Evolutionary conservation across 1,140 invertebrate species (phyloP), one percentile per base, ranked within the genome.

Genomic region (Tetragnatha versicolor): DNA sequence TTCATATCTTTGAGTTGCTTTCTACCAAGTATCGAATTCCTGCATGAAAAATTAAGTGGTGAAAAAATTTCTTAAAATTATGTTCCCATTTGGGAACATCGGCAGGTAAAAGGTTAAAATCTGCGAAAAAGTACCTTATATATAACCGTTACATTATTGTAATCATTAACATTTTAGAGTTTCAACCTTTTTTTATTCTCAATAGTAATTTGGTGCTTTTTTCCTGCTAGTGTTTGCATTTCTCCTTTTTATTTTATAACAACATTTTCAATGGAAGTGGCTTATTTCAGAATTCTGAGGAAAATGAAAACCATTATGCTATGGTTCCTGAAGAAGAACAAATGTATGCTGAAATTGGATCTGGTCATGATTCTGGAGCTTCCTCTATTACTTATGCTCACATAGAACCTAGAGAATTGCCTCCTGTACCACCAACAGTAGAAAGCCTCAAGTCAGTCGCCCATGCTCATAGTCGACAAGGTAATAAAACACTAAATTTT

Each of bases 271-370:
- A n/a, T n/a, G n/a, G n/a, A n/a, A n/a, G n/a, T n/a, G n/a, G n/a
- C n/a, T n/a, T n/a, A n/a, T n/a, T n/a, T n/a, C 33, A 80, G 79
- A 77, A 79, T 51, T 33, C 55, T 51, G 77, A 81, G 79, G 81
- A 79, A 81, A 70, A 37, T 82, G 81, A 73, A 75, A 82, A 80
- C 80, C 83, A 77, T 79, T 82, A 68, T 83, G 80, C 72, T 77
- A 82, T 79, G 82, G 82, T 81, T 81, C 83, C 84, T 81, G 79
- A 83, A 92, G 93, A 95, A 85, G 94, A 82, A 68, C 76, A 96
- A 86, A 94, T 94, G 88, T 95, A 96, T 85, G 93, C 94, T 81
- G 94, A 95, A 83, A 92, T 83, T 53, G 79, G 70, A 91, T 73
- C 90, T 89, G 86, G 92, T 5, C 93, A 93, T 76, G 91, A 90